Percentiles rank a stretch among this genome's conserved stretches.
Evolutionary conservation across 2,888 invertebrate species (phyloP).

Genomic region (Gastracanthus pulcherrimus): DNA sequence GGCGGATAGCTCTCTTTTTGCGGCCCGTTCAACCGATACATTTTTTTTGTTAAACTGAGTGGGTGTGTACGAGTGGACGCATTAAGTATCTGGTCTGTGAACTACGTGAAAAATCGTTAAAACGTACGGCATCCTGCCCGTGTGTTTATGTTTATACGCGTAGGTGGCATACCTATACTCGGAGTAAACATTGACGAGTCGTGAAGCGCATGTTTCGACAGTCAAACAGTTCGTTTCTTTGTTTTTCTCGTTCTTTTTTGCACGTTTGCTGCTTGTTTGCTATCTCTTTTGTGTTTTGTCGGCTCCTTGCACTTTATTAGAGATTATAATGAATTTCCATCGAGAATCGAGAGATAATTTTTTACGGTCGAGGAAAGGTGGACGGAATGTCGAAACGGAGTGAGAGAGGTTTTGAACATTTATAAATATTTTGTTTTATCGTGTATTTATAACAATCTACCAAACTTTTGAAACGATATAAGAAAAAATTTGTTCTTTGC

Average conservation of each 20-base stretch:
- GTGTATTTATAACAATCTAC: too few species aligned
- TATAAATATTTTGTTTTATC: too few species aligned
- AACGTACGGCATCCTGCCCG: background rate
- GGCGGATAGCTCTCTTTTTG: background rate
- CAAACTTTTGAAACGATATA: too few species aligned
- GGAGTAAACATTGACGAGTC: slow-evolving; percentile 36
- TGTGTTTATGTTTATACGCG: background rate
- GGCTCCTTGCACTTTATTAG: background rate
- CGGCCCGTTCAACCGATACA: background rate
- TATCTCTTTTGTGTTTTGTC: background rate
- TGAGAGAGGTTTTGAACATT: background rate
- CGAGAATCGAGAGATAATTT: background rate
- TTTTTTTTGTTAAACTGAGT: background rate
- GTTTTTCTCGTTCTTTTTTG: background rate
- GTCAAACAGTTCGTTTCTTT: background rate
- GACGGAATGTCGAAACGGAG: background rate
- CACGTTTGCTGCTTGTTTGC: background rate
- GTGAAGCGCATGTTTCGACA: slow-evolving; percentile 14
- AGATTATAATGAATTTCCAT: background rate
- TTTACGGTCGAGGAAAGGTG: background rate
- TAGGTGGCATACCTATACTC: too few species aligned
- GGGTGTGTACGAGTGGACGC: background rate
- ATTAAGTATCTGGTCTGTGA: slow-evolving; percentile 22
- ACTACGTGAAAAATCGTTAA: slow-evolving; percentile 21
- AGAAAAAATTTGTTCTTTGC: too few species aligned